Percentiles rank a stretch among this genome's conserved stretches.
Evolutionary conservation across 2,113 vertebrate species (phyloP).

Genomic region (Crocuta crocuta): DNA sequence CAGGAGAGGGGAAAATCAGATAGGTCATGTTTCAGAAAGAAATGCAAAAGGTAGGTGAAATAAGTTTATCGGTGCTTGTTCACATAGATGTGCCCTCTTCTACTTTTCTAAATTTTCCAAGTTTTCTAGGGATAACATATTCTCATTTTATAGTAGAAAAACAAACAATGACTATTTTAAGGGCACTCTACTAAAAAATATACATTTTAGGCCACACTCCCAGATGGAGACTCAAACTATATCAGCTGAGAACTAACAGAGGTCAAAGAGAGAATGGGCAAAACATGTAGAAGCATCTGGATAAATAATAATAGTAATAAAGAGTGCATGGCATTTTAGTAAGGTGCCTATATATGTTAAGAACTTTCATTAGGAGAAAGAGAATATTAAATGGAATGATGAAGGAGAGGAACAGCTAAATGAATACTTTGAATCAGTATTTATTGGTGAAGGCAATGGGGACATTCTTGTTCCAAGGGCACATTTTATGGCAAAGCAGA

Average conservation of each 20-base stretch:
- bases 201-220: not conserved
- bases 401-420: conserved; percentile 58
- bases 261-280: not conserved
- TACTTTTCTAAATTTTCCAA: not conserved
- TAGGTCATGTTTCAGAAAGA: not conserved
- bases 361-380: conserved; percentile 57
- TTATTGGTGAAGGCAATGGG: conserved; percentile 78
- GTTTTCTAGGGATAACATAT: not conserved
- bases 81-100: not conserved
- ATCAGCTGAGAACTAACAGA: not conserved
- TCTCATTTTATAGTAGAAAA: conserved; percentile 8
- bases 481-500: conserved; percentile 74
- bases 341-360: conserved; percentile 39
- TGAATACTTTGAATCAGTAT: conserved; percentile 75
- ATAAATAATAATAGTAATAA: conserved; percentile 59
- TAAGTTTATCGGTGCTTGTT: not conserved
- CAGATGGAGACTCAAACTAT: not conserved
- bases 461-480: conserved; percentile 76
- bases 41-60: not conserved
- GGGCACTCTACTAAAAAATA: not conserved
- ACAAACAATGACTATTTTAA: not conserved
- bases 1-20: not conserved
- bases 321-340: not conserved
- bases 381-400: conserved; percentile 59
- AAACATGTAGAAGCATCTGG: not conserved